Base-by-base conservation (phyloP, 1,140 invertebrate genomes). In the Rhizoglyphus robini region DNA sequence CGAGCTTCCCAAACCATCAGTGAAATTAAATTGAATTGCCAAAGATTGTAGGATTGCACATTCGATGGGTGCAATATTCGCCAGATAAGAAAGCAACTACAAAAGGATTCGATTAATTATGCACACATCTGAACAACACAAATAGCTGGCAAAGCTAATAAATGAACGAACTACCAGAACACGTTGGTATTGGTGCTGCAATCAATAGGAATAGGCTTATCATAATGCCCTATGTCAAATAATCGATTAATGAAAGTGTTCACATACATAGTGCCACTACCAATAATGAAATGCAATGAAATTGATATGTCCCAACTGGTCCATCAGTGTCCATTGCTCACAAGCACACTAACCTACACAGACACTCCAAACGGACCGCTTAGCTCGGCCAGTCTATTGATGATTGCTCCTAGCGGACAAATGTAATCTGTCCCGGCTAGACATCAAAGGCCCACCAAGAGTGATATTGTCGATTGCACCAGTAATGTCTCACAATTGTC, bases 241-340 rank as follows among this genome's bases (percentile, higher is more conserved):
- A 54, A 54, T 54, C 23, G 51, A 54, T 54, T 54, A 54, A 54
- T 54, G 51, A 54, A 54, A 54, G 36, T 27, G 20, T 41, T 41
- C 23, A 23, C 51, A n/a, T n/a, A n/a, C n/a, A 54, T 54, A 8
- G 20, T 41, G 36, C 36, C 36, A 41, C 18, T 18, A 41, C 15
- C 23, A 23, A 46, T 46, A 46, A 46, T 46, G 41, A 15, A 46
- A 46, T 15, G 41, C 41, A 46, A 23, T 15, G 41, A 23, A 15
- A 46, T 46, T 46, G 41, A 15, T 46, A 15, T 46, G n/a, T n/a
- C n/a, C n/a, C n/a, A n/a, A n/a, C 41, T 46, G 41, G 41, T 15
- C 36, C 36, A 41, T 41, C 18, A 41, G 18, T 41, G 36, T 8
- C 36, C 8, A 41, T 41, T 41, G 36, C 36, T 15, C 15, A 46